Evolutionary conservation across 2,113 vertebrate species (phyloP).

Genomic region (Scartelaos histophorus): DNA sequence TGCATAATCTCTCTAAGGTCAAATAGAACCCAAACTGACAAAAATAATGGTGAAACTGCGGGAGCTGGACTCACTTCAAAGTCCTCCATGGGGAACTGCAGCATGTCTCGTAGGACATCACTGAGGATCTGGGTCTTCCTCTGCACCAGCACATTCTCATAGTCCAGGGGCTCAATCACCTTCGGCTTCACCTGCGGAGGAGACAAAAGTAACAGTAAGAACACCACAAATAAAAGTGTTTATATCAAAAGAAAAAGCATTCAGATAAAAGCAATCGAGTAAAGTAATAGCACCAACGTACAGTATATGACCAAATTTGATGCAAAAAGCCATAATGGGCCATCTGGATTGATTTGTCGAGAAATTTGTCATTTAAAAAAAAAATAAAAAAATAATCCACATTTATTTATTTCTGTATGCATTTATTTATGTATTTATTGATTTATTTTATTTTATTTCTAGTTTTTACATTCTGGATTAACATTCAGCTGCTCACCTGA

Average conservation of each 20-base stretch:
- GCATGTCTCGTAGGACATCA: conserved; percentile 92
- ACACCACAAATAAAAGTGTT: conserved; percentile 13
- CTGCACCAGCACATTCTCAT: conserved; percentile 96
- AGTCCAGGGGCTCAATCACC: conserved; percentile 95
- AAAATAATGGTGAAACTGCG: neutral
- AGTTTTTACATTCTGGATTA: too few relatives aligned
- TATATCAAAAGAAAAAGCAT: neutral
- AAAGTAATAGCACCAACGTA: too few relatives aligned
- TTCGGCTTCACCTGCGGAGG: conserved; percentile 90
- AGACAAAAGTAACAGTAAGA: conserved; percentile 7
- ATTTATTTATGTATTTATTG: too few relatives aligned
- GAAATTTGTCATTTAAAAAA: too few relatives aligned
- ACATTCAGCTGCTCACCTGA: too few relatives aligned
- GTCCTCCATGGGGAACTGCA: conserved; percentile 95
- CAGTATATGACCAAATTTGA: neutral
- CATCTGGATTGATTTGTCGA: too few relatives aligned
- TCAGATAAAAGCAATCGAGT: neutral
- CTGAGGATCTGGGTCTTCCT: conserved; percentile 98
- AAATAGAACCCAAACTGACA: neutral
- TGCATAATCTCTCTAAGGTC: conserved; percentile 15
- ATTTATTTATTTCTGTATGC: too few relatives aligned
- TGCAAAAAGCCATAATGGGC: too few relatives aligned
- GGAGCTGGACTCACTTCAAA: conserved; percentile 84
- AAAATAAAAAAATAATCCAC: too few relatives aligned
- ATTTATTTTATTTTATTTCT: too few relatives aligned